A percentile compares a stretch with the other conserved stretches of the same genome.
phyloP scores from a whole-genome alignment of 2,113 vertebrate genomes.

The Taxidea taxus region DNA sequence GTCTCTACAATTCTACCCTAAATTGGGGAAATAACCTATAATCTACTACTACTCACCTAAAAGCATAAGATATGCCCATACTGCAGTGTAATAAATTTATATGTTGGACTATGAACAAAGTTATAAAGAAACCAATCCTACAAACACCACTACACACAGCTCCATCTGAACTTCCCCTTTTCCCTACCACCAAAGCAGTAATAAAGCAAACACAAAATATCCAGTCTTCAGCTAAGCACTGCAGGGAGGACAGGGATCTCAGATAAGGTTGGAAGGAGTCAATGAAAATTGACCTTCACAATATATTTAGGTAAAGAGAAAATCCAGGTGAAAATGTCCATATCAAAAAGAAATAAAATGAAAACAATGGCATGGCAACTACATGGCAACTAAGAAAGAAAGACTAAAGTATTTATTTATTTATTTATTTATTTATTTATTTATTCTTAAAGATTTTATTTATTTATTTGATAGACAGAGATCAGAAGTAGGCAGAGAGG shows the following conservation, averaged over 20 bases:
- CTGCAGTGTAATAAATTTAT: not conserved
- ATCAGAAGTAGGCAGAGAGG: too few relatives aligned
- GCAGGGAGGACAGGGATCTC: not conserved
- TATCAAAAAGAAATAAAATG: not conserved
- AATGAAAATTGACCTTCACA: not conserved
- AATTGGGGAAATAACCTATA: not conserved
- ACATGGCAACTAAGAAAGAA: slow-evolving; percentile 19
- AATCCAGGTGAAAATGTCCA: not conserved
- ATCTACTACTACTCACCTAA: not conserved
- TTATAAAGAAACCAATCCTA: not conserved
- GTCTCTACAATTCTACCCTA: not conserved
- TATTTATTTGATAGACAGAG: too few relatives aligned
- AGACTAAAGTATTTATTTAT: not conserved
- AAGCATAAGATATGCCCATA: not conserved
- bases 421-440: too few relatives aligned
- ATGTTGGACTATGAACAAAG: not conserved
- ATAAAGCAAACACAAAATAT: not conserved
- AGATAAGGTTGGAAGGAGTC: not conserved
- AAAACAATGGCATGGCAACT: slow-evolving; percentile 34
- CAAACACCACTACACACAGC: not conserved
- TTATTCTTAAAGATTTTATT: too few relatives aligned
- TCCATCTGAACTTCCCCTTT: not conserved
- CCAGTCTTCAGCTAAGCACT: not conserved
- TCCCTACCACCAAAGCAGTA: not conserved
- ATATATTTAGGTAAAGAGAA: not conserved